Evolutionary conservation across 2,797 vertebrate species (phyloP).

Genomic region (Channa striata): DNA sequence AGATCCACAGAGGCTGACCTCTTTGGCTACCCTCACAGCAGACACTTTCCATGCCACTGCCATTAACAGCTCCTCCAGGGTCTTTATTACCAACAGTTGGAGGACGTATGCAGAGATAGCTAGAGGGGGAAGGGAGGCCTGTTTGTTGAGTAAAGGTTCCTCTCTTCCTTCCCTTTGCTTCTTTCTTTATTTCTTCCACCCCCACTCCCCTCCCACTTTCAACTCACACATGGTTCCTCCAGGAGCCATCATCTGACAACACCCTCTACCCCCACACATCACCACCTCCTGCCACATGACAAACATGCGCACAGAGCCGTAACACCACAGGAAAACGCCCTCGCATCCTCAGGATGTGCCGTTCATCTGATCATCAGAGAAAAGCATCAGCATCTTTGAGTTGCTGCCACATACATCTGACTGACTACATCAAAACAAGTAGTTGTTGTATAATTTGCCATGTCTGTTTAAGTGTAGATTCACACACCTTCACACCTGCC

Average conservation of each 20-base stretch:
- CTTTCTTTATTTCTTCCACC: slow-evolving; percentile 74
- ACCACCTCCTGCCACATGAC: slow-evolving; percentile 79
- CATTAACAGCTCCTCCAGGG: slow-evolving; percentile 79
- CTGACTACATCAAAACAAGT: slow-evolving; percentile 31
- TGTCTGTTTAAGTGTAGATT: slow-evolving; percentile 7
- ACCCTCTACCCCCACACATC: slow-evolving; percentile 67
- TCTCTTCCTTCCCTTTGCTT: slow-evolving; percentile 69
- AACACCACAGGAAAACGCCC: slow-evolving; percentile 79
- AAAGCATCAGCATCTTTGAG: slow-evolving; percentile 59
- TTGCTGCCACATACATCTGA: slow-evolving; percentile 40
- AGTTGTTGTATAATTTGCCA: slow-evolving; percentile 21
- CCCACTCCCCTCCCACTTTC: slow-evolving; percentile 68
- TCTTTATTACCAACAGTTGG: slow-evolving; percentile 80
- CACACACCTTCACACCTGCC: slow-evolving; percentile 3
- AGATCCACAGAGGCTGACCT: slow-evolving; percentile 62
- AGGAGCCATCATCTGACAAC: slow-evolving; percentile 83
- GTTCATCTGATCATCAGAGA: slow-evolving; percentile 64
- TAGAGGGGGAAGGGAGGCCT: slow-evolving; percentile 71
- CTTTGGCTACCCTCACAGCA: slow-evolving; percentile 66
- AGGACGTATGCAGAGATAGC: slow-evolving; percentile 61
- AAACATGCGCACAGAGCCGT: slow-evolving; percentile 66
- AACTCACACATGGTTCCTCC: slow-evolving; percentile 77
- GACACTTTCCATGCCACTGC: slow-evolving; percentile 75
- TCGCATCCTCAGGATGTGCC: slow-evolving; percentile 80
- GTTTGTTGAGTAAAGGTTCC: slow-evolving; percentile 79